Evolutionary conservation across 2,113 vertebrate genomes (phyloP).

Genomic region (Alaudala cheleensis): DNA sequence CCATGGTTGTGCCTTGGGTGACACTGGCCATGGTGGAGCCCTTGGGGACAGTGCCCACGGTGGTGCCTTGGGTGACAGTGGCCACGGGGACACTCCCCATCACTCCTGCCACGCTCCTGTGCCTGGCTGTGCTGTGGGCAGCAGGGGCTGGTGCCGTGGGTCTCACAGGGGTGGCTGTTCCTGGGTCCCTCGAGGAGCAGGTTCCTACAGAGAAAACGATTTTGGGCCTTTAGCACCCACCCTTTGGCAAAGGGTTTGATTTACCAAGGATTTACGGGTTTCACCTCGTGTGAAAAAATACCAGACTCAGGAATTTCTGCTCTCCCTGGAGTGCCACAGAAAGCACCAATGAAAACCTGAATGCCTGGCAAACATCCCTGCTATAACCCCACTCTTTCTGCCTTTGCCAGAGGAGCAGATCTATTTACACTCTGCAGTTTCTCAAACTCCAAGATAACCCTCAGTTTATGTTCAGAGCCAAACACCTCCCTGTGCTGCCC

Average conservation of each 20-base stretch:
- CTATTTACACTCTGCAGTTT: neutral
- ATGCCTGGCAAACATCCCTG: neutral
- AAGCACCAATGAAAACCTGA: neutral
- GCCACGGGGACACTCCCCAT: neutral
- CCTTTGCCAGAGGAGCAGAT: neutral
- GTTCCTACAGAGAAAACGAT: neutral
- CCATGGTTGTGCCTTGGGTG: accelerated
- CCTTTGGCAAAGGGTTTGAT: neutral
- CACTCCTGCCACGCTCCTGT: neutral
- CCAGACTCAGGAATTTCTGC: neutral
- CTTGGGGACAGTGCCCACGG: accelerated
- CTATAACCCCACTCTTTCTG: neutral
- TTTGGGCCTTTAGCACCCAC: neutral
- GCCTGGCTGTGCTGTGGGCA: neutral
- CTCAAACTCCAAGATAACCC: neutral
- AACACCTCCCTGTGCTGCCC: neutral
- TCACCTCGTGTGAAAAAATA: neutral
- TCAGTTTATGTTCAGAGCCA: neutral
- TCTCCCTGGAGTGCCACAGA: neutral
- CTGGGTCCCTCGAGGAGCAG: neutral
- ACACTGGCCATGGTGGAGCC: neutral
- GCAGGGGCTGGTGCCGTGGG: neutral
- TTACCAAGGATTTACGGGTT: neutral
- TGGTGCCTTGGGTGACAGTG: neutral
- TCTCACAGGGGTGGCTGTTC: neutral